Base-by-base conservation (phyloP, 2,888 invertebrate species). In the Trisateles emortualis region DNA sequence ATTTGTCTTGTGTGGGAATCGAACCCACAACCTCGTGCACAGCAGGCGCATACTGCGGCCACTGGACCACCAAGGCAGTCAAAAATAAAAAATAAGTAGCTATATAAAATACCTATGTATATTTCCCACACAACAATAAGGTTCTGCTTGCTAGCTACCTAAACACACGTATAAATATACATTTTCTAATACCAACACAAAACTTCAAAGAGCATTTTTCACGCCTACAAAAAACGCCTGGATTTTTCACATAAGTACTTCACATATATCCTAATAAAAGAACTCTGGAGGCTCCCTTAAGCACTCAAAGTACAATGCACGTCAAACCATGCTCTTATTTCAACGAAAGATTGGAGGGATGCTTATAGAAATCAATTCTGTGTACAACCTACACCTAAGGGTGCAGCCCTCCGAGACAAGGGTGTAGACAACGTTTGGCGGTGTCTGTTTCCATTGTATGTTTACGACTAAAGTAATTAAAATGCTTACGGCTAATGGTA, bases 281-380 rank as follows among this genome's bases (percentile, higher is more conserved):
- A 46, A 50, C 56, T 38, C 40, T 40, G 54, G 50, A 41, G 59
- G 11, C 33, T 54, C 53, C 59, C 59, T n/a, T 8, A 5, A 9
- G 41, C 43, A 55, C 72, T 65, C 57, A 33, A 49, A 52, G 70
- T 67, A 81, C 78, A 78, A 78, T 74, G 64, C 65, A 71, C 54
- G 69, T 72, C 74, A 65, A 54, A 65, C 57, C 53, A 40, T 30
- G 51, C 56, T 59, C 62, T 66, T 63, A 59, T 45, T 49, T 44
- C 39, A 42, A 59, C 46, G 46, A 52, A 63, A 70, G 59, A 54
- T 64, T 66, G 43, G 65, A 75, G 78, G 80, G 80, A 76, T 60
- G 74, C 70, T 71, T 36, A 70, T 59, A 68, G 79, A 82, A 88
- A 88, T 88, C 88, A 89, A 87, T 89, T 87, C 86, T 68, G 67